These are phyloP conservation scores for Stigmatopora nigra DNA, from an alignment of 2,113 vertebrate species.

Conservation along the genomic window DNA sequence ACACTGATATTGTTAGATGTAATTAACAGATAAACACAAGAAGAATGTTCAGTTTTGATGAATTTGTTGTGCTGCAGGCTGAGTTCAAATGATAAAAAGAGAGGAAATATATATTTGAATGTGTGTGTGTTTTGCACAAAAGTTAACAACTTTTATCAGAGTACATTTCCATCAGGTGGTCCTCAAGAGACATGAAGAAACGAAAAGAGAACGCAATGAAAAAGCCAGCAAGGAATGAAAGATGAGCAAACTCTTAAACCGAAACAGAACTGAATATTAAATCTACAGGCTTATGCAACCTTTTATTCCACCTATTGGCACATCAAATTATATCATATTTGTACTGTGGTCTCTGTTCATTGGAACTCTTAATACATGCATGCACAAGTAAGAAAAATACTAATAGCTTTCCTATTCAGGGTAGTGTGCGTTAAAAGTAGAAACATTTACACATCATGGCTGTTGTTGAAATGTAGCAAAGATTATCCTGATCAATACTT, in stretches of 20 bases:
- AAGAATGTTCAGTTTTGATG: slow-evolving; percentile 23
- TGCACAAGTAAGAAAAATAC: no score
- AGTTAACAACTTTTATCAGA: slow-evolving; percentile 45
- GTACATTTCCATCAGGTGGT: slow-evolving; percentile 58
- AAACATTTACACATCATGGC: not conserved
- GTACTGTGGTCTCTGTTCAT: not conserved
- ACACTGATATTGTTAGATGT: slow-evolving; percentile 17
- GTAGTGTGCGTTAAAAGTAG: not conserved
- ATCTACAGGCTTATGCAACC: not conserved
- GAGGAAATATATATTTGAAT: slow-evolving; percentile 10
- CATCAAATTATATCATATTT: not conserved
- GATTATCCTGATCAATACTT: not conserved
- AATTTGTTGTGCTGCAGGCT: slow-evolving; percentile 32
- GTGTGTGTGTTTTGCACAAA: slow-evolving; percentile 10
- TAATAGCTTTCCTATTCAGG: not conserved
- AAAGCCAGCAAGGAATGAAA: slow-evolving; percentile 9
- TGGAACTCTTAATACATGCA: not conserved
- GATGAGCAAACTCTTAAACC: slow-evolving; percentile 43
- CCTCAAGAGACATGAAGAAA: slow-evolving; percentile 49
- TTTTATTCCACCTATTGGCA: not conserved
- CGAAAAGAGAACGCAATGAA: slow-evolving; percentile 20
- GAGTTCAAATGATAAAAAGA: slow-evolving; percentile 17
- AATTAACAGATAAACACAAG: slow-evolving; percentile 29
- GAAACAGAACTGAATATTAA: slow-evolving; percentile 30
- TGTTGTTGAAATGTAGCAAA: not conserved